Evolutionary conservation across 1,140 invertebrate species (phyloP), one percentile per base, ranked within the genome.

Genomic region (Pseudomyrmex pallidus): DNA sequence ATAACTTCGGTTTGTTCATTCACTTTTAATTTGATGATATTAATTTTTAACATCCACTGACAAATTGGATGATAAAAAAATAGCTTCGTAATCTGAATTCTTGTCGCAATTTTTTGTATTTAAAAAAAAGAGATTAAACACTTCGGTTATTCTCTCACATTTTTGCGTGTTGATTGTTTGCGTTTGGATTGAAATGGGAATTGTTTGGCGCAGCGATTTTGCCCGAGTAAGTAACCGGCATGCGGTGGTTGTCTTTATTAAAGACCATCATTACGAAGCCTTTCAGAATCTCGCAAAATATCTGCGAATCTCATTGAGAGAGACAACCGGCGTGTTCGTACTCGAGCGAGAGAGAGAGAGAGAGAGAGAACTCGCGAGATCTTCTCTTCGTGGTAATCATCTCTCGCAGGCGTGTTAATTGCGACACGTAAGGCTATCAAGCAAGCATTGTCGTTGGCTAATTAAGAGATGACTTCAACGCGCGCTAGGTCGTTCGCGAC

Each of bases 381-480:
- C 83, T 35, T 35, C 35, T 70, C 63, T 72, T 77, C 57, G 63
- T 13, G 54, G 66, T 84, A 86, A 89, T 88, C 25, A 70, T 73
- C 22, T 44, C 82, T 44, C 82, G 64, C 52, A 70, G 73, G 50
- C 72, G 91, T 84, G 88, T 87, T 93, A 94, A 94, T 93, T 93
- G 91, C 90, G 89, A 92, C 91, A 91, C 91, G 90, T 93, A 91
- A 93, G 89, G 87, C 91, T 90, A 93, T 93, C 92, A 91, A 91
- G 87, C 83, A 70, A 89, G 89, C 88, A 92, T 92, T 92, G 91
- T 92, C 89, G 87, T 90, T 83, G 77, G 85, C 90, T 93, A 93
- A 93, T 94, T 93, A 92, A 93, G 92, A 91, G 90, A 93, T 90
- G 90, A 91, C 89, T 92, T 90, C 84, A 90, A 82, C 86, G 80